phyloP scores from a whole-genome alignment of 2,888 invertebrate genomes.

The Andricus curvator region DNA sequence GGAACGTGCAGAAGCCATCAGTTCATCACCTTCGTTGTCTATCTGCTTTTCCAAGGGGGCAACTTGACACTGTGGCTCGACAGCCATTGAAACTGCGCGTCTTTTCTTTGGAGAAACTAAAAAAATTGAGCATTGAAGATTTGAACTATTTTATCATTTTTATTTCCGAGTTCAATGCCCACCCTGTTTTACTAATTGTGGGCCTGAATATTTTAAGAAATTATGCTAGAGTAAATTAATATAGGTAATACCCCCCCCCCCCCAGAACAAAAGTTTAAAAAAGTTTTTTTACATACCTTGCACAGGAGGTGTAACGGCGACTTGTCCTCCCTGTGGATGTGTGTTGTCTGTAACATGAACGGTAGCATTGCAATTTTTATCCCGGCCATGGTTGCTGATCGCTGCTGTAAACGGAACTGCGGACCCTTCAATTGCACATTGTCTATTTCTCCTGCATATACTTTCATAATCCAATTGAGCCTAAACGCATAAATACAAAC shows the following conservation, averaged over 20 bases:
- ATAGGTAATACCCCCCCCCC: too few relatives aligned
- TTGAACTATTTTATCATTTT: neutral
- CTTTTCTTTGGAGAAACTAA: slow-evolving; percentile 79
- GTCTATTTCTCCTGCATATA: slow-evolving; percentile 83
- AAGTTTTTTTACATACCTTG: slow-evolving; percentile 67
- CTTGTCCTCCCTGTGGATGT: slow-evolving; percentile 68
- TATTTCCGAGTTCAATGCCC: too few relatives aligned
- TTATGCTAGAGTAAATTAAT: too few relatives aligned
- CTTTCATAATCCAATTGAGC: slow-evolving; percentile 81
- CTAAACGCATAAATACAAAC: slow-evolving; percentile 71
- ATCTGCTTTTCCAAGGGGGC: slow-evolving; percentile 71
- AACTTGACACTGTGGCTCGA: slow-evolving; percentile 72
- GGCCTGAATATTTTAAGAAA: too few relatives aligned
- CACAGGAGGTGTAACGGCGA: slow-evolving; percentile 65
- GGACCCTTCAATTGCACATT: slow-evolving; percentile 77
- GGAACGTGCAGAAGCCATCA: slow-evolving; percentile 80
- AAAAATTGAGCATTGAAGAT: slow-evolving; percentile 10
- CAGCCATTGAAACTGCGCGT: slow-evolving; percentile 79
- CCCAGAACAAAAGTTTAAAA: neutral
- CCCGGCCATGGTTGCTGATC: slow-evolving; percentile 76
- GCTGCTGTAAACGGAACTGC: slow-evolving; percentile 71
- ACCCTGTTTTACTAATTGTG: too few relatives aligned
- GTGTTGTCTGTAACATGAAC: slow-evolving; percentile 77
- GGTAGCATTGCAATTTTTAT: slow-evolving; percentile 86
- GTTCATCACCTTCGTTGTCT: slow-evolving; percentile 82